Conservation (phyloP, 2,797 vertebrate species). For the Neomorphus geoffroyi region DNA sequence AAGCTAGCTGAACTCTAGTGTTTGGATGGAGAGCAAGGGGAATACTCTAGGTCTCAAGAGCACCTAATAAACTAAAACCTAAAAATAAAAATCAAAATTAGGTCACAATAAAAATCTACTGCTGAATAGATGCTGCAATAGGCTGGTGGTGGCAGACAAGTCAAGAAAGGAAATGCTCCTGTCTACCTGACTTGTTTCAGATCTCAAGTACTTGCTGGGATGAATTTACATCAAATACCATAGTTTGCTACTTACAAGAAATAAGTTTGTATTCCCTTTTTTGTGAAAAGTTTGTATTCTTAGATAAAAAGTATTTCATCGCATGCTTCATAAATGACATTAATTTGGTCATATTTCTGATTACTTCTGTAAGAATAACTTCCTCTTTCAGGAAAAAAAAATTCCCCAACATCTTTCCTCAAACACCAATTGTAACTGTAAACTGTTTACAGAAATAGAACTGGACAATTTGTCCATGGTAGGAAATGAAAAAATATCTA, state of each 20-base stretch:
- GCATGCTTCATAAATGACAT: not conserved
- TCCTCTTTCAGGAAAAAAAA: not conserved
- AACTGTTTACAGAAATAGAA: not conserved
- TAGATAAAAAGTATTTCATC: not conserved
- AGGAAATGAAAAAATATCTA: not conserved
- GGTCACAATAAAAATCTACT: not conserved
- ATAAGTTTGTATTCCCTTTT: not conserved
- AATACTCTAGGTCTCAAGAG: not conserved
- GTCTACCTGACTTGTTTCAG: not conserved
- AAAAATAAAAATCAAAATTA: not conserved
- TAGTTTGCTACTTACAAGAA: not conserved
- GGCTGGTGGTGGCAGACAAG: not conserved
- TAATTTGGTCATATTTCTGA: not conserved
- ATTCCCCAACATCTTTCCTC: not conserved
- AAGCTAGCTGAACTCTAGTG: not conserved
- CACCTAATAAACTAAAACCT: not conserved
- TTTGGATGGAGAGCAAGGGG: rapidly evolving
- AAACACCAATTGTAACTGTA: not conserved
- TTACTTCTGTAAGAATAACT: not conserved
- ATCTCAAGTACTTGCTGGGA: not conserved
- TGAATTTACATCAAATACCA: not conserved
- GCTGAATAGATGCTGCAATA: not conserved
- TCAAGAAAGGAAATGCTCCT: not conserved
- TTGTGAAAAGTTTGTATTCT: not conserved
- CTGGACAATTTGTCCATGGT: not conserved